Conservation (phyloP, 1,140 invertebrate species). For the Orchesella cincta region DNA sequence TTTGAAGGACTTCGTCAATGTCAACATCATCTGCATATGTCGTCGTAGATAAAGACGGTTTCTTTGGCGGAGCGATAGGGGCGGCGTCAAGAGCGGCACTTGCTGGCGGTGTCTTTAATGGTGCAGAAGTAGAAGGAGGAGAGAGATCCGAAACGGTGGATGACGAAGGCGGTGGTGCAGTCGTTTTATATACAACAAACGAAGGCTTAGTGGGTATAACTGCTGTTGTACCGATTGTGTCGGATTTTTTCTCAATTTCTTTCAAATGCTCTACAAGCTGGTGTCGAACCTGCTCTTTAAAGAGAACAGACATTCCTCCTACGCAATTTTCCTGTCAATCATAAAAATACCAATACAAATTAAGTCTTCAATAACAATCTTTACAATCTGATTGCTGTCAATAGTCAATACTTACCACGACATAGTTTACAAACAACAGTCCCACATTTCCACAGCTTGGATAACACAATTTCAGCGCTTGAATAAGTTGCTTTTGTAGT, state of each 20-base stretch:
- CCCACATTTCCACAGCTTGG: not conserved
- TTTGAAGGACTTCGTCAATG: conserved; percentile 5
- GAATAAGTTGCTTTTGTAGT: conserved; percentile 6
- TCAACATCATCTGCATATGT: not conserved
- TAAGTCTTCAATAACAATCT: not conserved
- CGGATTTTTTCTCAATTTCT: not conserved
- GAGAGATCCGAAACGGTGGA: not conserved
- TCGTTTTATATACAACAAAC: not conserved
- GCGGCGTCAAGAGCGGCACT: not conserved
- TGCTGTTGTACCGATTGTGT: not conserved
- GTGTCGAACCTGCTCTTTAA: not conserved
- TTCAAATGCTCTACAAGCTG: conserved; percentile 1
- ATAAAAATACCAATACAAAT: not conserved
- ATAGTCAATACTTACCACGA: conserved; percentile 1
- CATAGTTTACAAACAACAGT: not conserved
- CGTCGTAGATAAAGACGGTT: not conserved
- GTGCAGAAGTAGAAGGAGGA: not conserved
- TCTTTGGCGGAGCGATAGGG: not conserved
- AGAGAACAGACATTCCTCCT: not conserved
- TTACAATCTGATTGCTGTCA: not conserved
- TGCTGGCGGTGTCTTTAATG: not conserved
- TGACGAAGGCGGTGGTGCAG: not conserved
- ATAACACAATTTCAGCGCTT: conserved; percentile 11
- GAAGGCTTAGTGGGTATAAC: not conserved
- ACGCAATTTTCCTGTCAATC: not conserved